These are phyloP conservation scores for Pogonophryne albipinna DNA, from an alignment of 2,797 vertebrate species.

Conservation along the genomic window DNA sequence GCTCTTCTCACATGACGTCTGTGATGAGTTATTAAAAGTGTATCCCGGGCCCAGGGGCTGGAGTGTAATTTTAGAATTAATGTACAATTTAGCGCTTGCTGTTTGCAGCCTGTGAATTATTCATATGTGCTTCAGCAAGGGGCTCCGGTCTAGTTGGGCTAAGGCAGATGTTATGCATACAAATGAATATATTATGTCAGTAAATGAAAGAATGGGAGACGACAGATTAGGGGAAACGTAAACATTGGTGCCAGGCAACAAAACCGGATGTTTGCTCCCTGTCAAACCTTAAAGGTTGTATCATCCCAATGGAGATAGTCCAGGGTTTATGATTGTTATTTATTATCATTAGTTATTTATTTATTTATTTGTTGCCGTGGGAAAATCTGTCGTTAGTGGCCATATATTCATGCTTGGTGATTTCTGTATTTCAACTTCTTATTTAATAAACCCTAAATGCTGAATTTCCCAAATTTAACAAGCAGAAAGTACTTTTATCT, in stretches of 20 bases:
- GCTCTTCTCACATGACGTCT: conserved; percentile 49
- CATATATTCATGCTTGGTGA: conserved; percentile 1
- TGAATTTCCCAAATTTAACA: background rate
- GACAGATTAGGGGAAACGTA: conserved; percentile 66
- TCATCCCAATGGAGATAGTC: conserved; percentile 29
- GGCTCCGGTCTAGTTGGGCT: conserved; percentile 53
- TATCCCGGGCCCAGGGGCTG: conserved; percentile 65
- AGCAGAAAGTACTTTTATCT: too few species aligned
- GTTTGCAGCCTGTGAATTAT: conserved; percentile 81
- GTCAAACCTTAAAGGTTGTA: conserved; percentile 47
- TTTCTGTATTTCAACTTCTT: conserved; percentile 6
- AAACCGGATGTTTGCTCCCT: conserved; percentile 65
- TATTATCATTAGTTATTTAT: background rate
- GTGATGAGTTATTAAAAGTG: conserved; percentile 79
- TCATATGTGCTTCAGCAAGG: conserved; percentile 70
- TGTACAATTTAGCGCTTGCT: conserved; percentile 81
- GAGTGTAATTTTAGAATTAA: conserved; percentile 82
- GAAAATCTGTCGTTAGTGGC: conserved; percentile 27
- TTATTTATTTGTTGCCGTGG: background rate
- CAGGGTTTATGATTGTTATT: conserved; percentile 17
- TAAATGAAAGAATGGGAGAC: conserved; percentile 57
- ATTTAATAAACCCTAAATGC: background rate
- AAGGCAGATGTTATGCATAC: conserved; percentile 65
- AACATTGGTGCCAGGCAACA: conserved; percentile 62
- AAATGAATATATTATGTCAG: conserved; percentile 75